A percentile compares a stretch with the other conserved stretches of the same genome.
These are phyloP conservation scores for Gyps fulvus DNA, from an alignment of 2,113 vertebrate species.

Conservation along the genomic window DNA sequence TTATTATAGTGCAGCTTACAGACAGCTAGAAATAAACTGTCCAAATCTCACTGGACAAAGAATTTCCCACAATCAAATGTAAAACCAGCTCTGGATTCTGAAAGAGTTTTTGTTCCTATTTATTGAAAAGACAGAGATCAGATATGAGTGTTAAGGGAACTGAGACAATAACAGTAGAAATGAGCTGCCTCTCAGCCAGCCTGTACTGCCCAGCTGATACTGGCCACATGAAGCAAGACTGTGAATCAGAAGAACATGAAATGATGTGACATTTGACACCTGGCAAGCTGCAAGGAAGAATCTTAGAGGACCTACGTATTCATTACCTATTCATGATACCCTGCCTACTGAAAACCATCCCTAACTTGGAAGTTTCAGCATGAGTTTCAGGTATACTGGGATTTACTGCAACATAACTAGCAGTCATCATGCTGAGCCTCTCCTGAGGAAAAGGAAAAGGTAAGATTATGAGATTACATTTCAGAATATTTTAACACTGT, in stretches of 20 bases:
- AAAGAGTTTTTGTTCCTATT: background rate
- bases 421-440: background rate
- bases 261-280: background rate
- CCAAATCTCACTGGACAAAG: background rate
- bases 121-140: background rate
- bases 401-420: background rate
- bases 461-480: background rate
- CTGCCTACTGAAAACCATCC: background rate
- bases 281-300: background rate
- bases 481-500: background rate
- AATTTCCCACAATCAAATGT: background rate
- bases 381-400: background rate
- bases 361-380: background rate
- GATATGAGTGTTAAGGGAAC: background rate
- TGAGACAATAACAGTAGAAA: background rate
- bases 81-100: background rate
- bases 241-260: background rate
- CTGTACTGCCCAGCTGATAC: background rate
- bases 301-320: background rate
- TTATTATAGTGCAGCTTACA: background rate
- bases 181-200: background rate
- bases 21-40: background rate
- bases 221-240: background rate
- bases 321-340: background rate
- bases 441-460: slow-evolving; percentile 19